Evolutionary conservation across 2,888 invertebrate species (phyloP), one percentile per base, ranked within the genome.

Genomic region (Cylindroiulus punctatus): DNA sequence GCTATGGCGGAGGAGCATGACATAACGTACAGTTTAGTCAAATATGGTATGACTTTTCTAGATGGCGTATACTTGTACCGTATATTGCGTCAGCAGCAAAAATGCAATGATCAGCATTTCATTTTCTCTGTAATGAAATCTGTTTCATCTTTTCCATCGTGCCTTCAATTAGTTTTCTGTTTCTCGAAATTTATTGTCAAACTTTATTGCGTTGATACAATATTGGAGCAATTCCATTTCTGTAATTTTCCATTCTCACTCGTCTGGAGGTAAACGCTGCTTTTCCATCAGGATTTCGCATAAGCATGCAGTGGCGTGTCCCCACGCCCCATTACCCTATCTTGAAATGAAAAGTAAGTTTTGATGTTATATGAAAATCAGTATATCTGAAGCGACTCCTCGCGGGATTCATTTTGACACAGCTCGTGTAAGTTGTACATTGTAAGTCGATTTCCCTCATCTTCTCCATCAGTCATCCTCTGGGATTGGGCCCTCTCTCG

Each of bases 281-380:
- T 40, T 19, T 81, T 82, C 40, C 36, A 36, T 30, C 81, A 81
- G 81, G 17, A 5, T 26, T 22, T 81, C 19, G 22, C 81, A 36
- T 7, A 36, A 2, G 8, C 30, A 81, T 22, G 5, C 36, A 17
- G 36, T 30, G 32, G 30, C 30, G 17, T n/a, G 36, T 12, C 82
- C 26, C 82, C 82, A 82, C 40, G 36, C 82, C 36, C 82, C 82
- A 82, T 82, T 82, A 82, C 36, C 82, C 82, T 82, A 82, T 82
- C 82, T 82, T 82, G 42, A 82, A 82, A 82, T 82, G 82, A 82
- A 82, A 82, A 82, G 82, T 82, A 82, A 82, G 82, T 82, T 82
- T 82, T 82, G 82, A 36, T 82, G 82, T 82, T 82, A 82, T 82
- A 82, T 82, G 82, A 84, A 84, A 84, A 84, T 47, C 52, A 84